Base-by-base conservation (phyloP, 2,113 vertebrate species). In the Condylura cristata region DNA sequence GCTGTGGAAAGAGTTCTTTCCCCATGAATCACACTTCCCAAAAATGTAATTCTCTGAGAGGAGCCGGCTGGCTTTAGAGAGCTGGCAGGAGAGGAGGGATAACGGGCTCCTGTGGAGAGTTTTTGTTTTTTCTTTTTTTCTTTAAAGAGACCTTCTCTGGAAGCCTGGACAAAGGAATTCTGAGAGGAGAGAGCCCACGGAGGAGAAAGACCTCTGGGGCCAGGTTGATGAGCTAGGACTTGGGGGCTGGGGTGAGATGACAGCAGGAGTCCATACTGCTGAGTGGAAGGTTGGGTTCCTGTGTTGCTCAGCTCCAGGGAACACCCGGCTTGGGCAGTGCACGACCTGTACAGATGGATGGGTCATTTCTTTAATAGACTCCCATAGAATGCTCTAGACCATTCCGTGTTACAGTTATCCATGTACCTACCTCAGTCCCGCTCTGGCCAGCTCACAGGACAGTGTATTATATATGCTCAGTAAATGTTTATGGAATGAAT, bases 1-100 rank as follows among this genome's bases (percentile, higher is more conserved):
- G 96, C 94, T 88, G 82, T 95, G 94, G 93, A 97, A 95, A 97
- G 96, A 95, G 96, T 95, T 97, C 94, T 91, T 97, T 97, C 95
- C 79, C 78, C 84, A 96, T 97, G 94, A 96, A 96, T 96, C 96
- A 91, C 86, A 90, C 94, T 96, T 97, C 91, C 94, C 96, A 18
- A 90, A 91, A 97, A 95, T 89, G 91, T 90, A 95, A 94, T 96
- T 93, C 93, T 86, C 86, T 58, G 61, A 90, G 86, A 89, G 76
- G 80, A 96, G 93, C 60, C 24, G 6, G 88, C 66, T 92, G 66
- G 65, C 91, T 96, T 97, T 94, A 92, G 87, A 92, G 91, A 93
- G 88, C 83, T 95, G 86, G 80, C 80, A 86, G 48, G 61, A 86
- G 66, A 87, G 86, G 48, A 66, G 76, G 78, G 86, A 78, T 60